Percentiles rank a stretch among this genome's conserved stretches.
These are phyloP conservation scores for Atrichornis clamosus DNA, from an alignment of 2,113 vertebrate genomes.

Conservation along the genomic window DNA sequence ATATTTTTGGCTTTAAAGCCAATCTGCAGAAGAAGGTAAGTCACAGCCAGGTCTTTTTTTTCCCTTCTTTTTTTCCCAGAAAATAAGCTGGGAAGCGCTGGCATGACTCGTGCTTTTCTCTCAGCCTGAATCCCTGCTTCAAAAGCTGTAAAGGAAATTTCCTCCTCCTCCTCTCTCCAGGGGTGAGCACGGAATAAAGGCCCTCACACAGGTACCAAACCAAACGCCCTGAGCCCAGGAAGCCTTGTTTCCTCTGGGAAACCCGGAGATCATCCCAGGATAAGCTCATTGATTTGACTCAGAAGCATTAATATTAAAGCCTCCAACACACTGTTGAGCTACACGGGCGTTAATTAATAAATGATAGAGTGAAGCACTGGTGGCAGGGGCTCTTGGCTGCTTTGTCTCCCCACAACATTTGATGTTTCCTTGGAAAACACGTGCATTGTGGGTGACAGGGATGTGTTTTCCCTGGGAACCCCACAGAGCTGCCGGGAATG, in stretches of 20 bases:
- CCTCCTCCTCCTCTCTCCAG: not conserved
- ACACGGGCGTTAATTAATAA: not conserved
- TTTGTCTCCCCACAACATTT: not conserved
- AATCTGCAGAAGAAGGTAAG: not conserved
- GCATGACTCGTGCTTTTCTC: not conserved
- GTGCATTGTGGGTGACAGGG: accelerated
- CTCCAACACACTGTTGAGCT: not conserved
- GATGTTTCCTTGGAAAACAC: not conserved
- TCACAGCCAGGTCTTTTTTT: not conserved
- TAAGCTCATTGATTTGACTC: not conserved
- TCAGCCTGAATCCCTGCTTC: not conserved
- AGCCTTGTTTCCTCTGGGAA: not conserved
- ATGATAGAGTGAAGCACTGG: not conserved
- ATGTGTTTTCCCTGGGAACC: accelerated
- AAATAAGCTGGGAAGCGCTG: not conserved
- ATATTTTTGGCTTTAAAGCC: not conserved
- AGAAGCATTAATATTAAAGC: not conserved
- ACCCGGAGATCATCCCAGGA: not conserved
- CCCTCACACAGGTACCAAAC: not conserved
- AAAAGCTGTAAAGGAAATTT: not conserved
- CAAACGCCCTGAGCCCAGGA: not conserved
- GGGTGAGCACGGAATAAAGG: not conserved
- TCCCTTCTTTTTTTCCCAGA: too few relatives aligned
- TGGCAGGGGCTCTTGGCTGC: not conserved
- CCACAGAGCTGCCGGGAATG: accelerated